These are phyloP conservation scores for Euwallacea similis DNA, from an alignment of 1,140 invertebrate species.

Conservation along the genomic window DNA sequence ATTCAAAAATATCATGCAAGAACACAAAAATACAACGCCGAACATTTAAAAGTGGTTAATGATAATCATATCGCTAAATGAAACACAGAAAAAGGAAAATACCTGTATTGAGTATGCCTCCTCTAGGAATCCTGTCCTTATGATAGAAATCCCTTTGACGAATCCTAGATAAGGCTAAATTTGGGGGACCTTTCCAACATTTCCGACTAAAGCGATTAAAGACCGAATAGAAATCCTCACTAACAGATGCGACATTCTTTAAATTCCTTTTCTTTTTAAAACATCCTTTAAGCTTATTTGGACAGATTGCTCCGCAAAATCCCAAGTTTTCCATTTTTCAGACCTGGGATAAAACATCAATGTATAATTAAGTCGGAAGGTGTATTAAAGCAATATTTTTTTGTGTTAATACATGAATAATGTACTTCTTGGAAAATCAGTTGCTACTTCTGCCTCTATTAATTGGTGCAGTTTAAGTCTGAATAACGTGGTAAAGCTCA, in stretches of 20 bases:
- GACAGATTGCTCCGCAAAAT: constrained; percentile 11
- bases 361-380: constrained; percentile 4
- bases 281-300: background rate
- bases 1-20: constrained; percentile 22
- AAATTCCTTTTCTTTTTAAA: constrained; percentile 1
- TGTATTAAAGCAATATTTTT: background rate
- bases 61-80: constrained; percentile 4
- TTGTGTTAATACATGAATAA: constrained; percentile 4
- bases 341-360: constrained; percentile 34
- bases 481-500: background rate
- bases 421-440: background rate
- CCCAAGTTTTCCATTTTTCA: constrained; percentile 26
- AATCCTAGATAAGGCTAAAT: constrained; percentile 34
- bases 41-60: constrained; percentile 25
- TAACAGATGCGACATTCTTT: background rate
- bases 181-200: constrained; percentile 19
- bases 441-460: background rate
- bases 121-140: constrained; percentile 21
- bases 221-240: background rate
- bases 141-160: constrained; percentile 14
- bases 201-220: constrained; percentile 2
- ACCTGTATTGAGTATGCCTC: constrained; percentile 23
- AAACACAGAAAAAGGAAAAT: constrained; percentile 39
- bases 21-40: constrained; percentile 12
- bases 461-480: background rate